Percentiles rank a stretch among this genome's conserved stretches.
These are phyloP conservation scores for Tolypeutes matacus DNA, from an alignment of 2,797 vertebrate genomes.

Conservation along the genomic window DNA sequence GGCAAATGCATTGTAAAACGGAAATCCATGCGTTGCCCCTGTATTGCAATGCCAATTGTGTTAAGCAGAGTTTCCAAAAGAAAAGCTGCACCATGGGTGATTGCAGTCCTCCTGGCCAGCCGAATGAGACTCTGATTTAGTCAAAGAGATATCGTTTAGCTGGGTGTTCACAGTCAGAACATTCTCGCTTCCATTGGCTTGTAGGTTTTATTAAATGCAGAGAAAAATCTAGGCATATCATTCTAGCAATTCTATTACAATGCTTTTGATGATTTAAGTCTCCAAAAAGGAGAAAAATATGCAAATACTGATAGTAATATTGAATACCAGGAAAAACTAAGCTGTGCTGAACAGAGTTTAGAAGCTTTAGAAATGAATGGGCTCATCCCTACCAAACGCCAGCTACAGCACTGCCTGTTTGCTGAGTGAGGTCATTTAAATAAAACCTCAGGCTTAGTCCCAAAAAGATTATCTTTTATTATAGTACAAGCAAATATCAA, in stretches of 20 bases:
- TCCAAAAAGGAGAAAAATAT: neutral
- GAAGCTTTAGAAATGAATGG: neutral
- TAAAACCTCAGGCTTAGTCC: neutral
- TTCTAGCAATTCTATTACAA: rapidly evolving
- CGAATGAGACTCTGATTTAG: rapidly evolving
- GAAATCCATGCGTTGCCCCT: slow-evolving; percentile 76
- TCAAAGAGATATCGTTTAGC: too few relatives aligned
- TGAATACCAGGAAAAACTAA: neutral
- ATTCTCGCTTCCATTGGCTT: neutral
- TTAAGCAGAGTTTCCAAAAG: slow-evolving; percentile 64
- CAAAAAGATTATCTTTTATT: neutral
- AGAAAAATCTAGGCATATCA: neutral
- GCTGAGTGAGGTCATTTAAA: neutral
- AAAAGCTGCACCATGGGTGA: slow-evolving; percentile 41
- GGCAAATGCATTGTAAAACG: slow-evolving; percentile 73
- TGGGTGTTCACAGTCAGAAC: neutral
- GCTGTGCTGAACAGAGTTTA: neutral
- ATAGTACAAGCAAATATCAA: neutral
- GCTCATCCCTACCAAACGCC: neutral
- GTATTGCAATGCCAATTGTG: slow-evolving; percentile 53
- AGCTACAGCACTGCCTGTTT: neutral
- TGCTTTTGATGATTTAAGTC: neutral
- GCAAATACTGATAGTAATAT: rapidly evolving
- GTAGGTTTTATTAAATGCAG: neutral
- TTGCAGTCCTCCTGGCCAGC: neutral